Evolutionary conservation across 1,140 invertebrate genomes (phyloP), one percentile per base, ranked within the genome.

Genomic region (Ephestia elutella): DNA sequence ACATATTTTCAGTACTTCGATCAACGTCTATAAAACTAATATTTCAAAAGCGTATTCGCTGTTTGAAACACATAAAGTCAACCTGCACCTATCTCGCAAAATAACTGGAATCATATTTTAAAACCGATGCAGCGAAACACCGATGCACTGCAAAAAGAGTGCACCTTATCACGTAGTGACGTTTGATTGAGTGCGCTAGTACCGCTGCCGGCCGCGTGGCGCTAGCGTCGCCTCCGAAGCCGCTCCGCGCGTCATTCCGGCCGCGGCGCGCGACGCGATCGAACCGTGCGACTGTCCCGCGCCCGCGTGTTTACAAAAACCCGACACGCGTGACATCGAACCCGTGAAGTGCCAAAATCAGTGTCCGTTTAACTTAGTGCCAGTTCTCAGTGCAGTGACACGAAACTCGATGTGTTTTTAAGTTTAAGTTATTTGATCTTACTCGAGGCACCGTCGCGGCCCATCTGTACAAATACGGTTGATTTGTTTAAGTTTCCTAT

Each of bases 201-300:
- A 68, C 70, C n/a, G 11, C 5, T 11, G 25, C 21, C 56, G 32
- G 64, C 71, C 68, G 73, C 65, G 62, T 57, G 61, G 74, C 71
- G 71, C 71, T 71, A 57, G 63, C 61, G 68, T 61, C 70, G 65
- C 60, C 55, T 49, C 13, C 28, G 49, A 54, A 60, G 54, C 51
- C 59, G 56, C 62, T 60, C 59, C 51, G 69, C 78, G 79, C 79
- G 79, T 75, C 82, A 86, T 70, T 86, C 83, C 75, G 80, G 81
- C 80, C 82, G 82, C 80, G 82, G 75, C 80, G 75, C 74, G 80
- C 81, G 75, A 69, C 71, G 66, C 56, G 48, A n/a, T 49, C 73
- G 76, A 73, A 78, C 67, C 64, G 70, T 72, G 66, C 54, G 65
- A 63, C 66, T 60, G 35, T 49, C 55, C 49, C 54, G 56, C 62